Base-by-base conservation (phyloP, 2,797 vertebrate genomes). In the Gouania willdenowi region DNA sequence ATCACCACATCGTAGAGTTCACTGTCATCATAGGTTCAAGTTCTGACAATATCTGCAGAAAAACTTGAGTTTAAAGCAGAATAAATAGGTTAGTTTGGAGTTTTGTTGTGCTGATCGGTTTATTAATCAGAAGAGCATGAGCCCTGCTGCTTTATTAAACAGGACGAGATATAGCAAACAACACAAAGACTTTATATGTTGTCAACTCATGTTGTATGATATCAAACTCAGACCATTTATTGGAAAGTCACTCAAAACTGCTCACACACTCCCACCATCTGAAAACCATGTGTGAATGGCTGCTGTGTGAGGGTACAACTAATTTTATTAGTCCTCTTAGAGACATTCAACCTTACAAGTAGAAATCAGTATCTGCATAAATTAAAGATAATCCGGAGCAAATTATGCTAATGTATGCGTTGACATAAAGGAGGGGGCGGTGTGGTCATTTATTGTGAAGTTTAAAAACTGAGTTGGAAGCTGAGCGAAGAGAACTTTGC, bases 331-430 rank as follows among this genome's bases (percentile, higher is more conserved):
- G 68, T 56, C 55, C 62, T 74, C 56, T 66, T 70, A 60, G 57
- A 81, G 84, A 78, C 77, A 75, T 79, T 54, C 67, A 80, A 39
- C 68, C 68, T 81, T 73, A 83, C 81, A 88, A 87, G 76, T 81
- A 78, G 75, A 82, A 74, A 79, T 69, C 66, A 55, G 79, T 71
- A 67, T 71, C 58, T 82, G 87, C 84, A 88, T 89, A 87, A 84
- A 88, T 89, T 87, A 86, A 67, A 74, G 81, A 84, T 88, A 88
- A 88, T 88, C 85, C 81, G 59, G 62, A 68, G 68, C 74, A 86
- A 87, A 85, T 85, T 87, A 87, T 88, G 85, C 79, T 77, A 84
- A 88, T 89, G 22, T 86, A 89, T 88, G 84, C 87, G 26, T 67
- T 55, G 40, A 53, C 64, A 63, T 57, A 62, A 69, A 81, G 71